Evolutionary conservation across 2,888 invertebrate genomes (phyloP).

Genomic region (Doris montereyensis): DNA sequence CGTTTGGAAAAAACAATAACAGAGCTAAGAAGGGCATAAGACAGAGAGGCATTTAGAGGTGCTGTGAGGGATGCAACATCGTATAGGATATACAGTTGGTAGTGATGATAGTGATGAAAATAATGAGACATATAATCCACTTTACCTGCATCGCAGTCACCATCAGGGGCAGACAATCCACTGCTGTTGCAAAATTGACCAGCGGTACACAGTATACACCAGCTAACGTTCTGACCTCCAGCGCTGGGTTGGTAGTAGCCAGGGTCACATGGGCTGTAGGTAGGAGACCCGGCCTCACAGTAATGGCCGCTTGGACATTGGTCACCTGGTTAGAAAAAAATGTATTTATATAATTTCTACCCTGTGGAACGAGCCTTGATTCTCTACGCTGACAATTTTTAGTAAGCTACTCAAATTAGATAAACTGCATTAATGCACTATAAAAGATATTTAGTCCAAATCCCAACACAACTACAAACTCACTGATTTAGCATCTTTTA

Average conservation of each 20-base stretch:
- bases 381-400: too few species aligned
- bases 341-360: too few species aligned
- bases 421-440: too few species aligned
- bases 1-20: not conserved
- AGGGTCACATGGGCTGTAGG: slow-evolving; percentile 60
- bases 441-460: too few species aligned
- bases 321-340: too few species aligned
- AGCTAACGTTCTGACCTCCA: slow-evolving; percentile 58
- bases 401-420: too few species aligned
- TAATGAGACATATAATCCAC: not conserved
- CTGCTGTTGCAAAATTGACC: slow-evolving; percentile 62
- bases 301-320: slow-evolving; percentile 62
- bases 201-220: slow-evolving; percentile 65
- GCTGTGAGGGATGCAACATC: too few species aligned
- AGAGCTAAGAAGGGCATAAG: not conserved
- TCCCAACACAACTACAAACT: too few species aligned
- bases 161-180: slow-evolving; percentile 62
- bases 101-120: not conserved
- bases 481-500: too few species aligned
- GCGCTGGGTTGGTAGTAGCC: slow-evolving; percentile 66
- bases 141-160: slow-evolving; percentile 63
- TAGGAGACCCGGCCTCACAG: slow-evolving; percentile 61
- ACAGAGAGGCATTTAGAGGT: too few species aligned
- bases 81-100: too few species aligned
- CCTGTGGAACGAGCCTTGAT: too few species aligned